Evolutionary conservation across 1,140 invertebrate genomes (phyloP).

Genomic region (Megalonaias nervosa): DNA sequence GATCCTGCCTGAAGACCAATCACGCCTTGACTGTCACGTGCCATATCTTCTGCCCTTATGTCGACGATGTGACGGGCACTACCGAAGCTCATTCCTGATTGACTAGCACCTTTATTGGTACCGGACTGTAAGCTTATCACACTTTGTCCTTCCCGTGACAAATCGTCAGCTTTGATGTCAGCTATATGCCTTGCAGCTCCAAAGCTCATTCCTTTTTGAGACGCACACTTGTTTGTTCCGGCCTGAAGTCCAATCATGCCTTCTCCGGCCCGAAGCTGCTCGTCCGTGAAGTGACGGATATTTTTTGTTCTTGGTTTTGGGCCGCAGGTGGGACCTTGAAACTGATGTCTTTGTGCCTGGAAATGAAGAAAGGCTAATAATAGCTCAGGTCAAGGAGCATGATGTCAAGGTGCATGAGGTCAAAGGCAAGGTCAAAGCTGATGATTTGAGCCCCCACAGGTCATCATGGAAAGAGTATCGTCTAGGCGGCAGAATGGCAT

Average conservation of each 20-base stretch:
- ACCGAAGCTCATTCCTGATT: slow-evolving; percentile 92
- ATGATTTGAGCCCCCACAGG: no score
- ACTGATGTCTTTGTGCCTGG: slow-evolving; percentile 72
- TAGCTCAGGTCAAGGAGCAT: no score
- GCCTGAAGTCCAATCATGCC: slow-evolving; percentile 85
- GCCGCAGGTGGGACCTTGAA: slow-evolving; percentile 72
- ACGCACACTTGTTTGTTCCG: slow-evolving; percentile 83
- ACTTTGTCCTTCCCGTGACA: slow-evolving; percentile 78
- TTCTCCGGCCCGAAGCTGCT: slow-evolving; percentile 91
- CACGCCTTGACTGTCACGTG: slow-evolving; percentile 86
- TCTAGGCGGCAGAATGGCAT: no score
- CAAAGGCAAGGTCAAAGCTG: no score
- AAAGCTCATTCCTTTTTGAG: slow-evolving; percentile 62
- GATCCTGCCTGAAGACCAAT: slow-evolving; percentile 95
- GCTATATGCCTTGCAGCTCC: slow-evolving; percentile 59
- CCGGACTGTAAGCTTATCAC: slow-evolving; percentile 95
- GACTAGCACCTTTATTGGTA: slow-evolving; percentile 91
- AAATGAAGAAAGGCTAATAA: slow-evolving; percentile 5
- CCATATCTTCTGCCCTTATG: slow-evolving; percentile 64
- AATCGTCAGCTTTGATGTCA: slow-evolving; percentile 60
- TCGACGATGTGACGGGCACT: slow-evolving; percentile 89
- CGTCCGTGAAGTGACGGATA: slow-evolving; percentile 83
- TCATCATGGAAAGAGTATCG: no score
- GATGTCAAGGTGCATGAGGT: no score
- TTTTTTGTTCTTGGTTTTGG: slow-evolving; percentile 97